Evolutionary conservation across 2,113 vertebrate genomes (phyloP).

Genomic region (Talpa occidentalis): DNA sequence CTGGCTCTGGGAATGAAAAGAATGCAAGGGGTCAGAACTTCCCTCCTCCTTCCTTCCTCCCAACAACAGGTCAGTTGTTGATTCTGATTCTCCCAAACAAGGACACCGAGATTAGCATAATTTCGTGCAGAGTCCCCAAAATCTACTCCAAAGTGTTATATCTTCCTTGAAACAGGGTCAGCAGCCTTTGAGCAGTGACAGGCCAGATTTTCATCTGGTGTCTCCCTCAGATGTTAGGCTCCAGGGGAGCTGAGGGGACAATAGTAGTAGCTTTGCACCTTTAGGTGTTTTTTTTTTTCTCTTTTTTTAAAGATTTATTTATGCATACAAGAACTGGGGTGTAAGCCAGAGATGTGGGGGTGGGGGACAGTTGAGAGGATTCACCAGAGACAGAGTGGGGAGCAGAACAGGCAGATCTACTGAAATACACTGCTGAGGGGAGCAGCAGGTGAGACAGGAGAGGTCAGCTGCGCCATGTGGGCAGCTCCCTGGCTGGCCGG

Average conservation of each 20-base stretch:
- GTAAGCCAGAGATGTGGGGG: too few species aligned
- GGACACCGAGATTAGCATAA: not conserved
- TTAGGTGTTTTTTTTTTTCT: not conserved
- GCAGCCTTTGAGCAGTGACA: not conserved
- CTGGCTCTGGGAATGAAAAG: slow-evolving; percentile 85
- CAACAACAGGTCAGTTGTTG: not conserved
- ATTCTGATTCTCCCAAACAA: not conserved
- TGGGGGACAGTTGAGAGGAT: too few species aligned
- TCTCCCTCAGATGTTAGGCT: not conserved
- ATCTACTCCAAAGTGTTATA: not conserved
- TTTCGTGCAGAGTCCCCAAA: not conserved
- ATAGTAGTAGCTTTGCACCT: not conserved
- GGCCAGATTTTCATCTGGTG: not conserved
- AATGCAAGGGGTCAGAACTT: not conserved
- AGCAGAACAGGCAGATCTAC: too few species aligned
- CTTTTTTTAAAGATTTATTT: too few species aligned
- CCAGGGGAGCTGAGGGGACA: not conserved
- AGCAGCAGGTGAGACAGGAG: too few species aligned
- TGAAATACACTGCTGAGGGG: too few species aligned
- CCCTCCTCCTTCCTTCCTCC: not conserved
- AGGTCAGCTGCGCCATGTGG: too few species aligned
- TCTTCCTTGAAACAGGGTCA: not conserved
- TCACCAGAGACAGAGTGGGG: too few species aligned
- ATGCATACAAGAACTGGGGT: too few species aligned
- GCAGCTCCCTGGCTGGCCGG: too few species aligned